Conservation (phyloP, 2,888 invertebrate genomes). For the Rhodophaea formosa region DNA sequence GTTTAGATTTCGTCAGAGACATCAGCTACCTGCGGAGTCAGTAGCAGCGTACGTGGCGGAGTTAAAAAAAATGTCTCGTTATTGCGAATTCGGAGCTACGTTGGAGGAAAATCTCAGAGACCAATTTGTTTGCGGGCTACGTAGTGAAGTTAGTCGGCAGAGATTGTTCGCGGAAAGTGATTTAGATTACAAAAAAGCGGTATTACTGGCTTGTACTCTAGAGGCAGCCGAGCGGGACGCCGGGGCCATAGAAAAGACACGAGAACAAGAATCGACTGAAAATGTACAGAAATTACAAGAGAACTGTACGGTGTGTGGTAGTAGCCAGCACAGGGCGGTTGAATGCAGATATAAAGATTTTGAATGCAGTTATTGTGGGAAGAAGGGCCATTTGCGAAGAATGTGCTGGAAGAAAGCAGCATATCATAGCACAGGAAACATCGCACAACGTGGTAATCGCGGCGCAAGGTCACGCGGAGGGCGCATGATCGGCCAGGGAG, state of each 20-base stretch:
- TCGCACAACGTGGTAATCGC: too few species aligned
- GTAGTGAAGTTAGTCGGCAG: too few species aligned
- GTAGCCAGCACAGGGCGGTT: too few species aligned
- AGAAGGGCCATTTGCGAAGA: neutral
- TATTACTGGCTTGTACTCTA: neutral
- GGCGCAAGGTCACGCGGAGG: too few species aligned
- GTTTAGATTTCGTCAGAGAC: too few species aligned
- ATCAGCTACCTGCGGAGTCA: neutral
- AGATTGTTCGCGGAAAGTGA: neutral
- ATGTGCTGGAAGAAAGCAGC: too few species aligned
- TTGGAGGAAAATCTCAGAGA: neutral
- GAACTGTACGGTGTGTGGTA: too few species aligned
- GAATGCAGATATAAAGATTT: neutral
- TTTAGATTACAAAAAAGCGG: neutral
- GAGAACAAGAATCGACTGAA: neutral
- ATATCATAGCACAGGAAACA: too few species aligned
- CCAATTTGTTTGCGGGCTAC: too few species aligned
- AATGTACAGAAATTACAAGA: neutral
- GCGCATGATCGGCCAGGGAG: too few species aligned
- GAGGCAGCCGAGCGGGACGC: neutral
- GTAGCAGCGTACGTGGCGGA: neutral
- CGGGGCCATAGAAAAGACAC: neutral
- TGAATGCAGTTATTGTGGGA: neutral
- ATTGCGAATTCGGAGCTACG: neutral
- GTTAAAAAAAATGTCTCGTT: neutral